Percentiles rank a stretch among this genome's conserved stretches.
These are phyloP conservation scores for Protonibea diacanthus DNA, from an alignment of 2,797 vertebrate species.

Conservation along the genomic window DNA sequence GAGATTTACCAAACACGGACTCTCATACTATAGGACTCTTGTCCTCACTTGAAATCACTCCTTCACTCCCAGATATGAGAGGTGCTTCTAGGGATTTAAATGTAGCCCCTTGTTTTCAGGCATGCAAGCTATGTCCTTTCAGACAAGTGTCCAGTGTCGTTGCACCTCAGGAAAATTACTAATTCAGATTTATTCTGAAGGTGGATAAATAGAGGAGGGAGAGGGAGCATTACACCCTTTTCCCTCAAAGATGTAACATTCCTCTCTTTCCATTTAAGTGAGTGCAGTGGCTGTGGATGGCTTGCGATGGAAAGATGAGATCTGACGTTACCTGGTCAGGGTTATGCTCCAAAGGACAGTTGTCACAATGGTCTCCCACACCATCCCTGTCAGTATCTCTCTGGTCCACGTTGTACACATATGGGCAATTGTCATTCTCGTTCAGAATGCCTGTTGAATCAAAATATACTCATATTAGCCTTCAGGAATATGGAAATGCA, in stretches of 20 bases:
- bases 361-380: constrained; percentile 99
- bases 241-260: constrained; percentile 58
- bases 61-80: constrained; percentile 44
- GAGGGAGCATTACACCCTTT: constrained; percentile 24
- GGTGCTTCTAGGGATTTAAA: constrained; percentile 51
- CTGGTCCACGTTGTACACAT: constrained; percentile 98
- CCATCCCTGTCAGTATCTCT: constrained; percentile 95
- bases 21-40: constrained; percentile 47
- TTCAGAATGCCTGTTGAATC: constrained; percentile 92
- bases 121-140: constrained; percentile 63
- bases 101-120: constrained; percentile 62
- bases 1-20: constrained; percentile 43
- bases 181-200: constrained; percentile 54
- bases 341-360: constrained; percentile 98
- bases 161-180: constrained; percentile 47
- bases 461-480: constrained; percentile 42
- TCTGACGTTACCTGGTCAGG: constrained; percentile 92
- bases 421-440: constrained; percentile 96
- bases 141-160: constrained; percentile 63
- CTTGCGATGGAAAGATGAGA: constrained; percentile 7
- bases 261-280: constrained; percentile 56
- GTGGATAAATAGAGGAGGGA: constrained; percentile 25
- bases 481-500: not conserved
- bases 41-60: constrained; percentile 55
- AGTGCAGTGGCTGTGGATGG: constrained; percentile 13